These are phyloP conservation scores for Chrysomallon squamiferum DNA, from an alignment of 1,140 invertebrate genomes.

Conservation along the genomic window DNA sequence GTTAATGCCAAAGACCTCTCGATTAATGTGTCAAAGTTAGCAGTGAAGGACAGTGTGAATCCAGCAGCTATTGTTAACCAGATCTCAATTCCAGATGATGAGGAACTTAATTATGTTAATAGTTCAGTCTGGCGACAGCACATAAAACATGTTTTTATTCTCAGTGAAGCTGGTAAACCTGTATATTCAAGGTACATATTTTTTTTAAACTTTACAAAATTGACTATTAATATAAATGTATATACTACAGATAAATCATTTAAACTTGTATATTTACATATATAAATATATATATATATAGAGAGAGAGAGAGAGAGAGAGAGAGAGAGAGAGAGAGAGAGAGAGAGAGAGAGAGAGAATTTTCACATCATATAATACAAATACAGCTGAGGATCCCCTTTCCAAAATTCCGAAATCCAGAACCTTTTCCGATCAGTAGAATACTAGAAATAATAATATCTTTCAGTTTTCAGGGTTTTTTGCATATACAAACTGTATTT, in stretches of 20 bases:
- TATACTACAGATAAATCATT: not conserved
- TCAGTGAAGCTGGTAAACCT: constrained; percentile 94
- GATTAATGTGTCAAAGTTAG: constrained; percentile 3
- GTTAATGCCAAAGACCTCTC: constrained; percentile 33
- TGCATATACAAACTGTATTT: too few relatives aligned
- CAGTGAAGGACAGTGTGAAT: constrained; percentile 2
- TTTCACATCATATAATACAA: not conserved
- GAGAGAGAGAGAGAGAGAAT: not conserved
- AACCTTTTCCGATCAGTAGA: too few relatives aligned
- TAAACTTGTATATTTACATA: not conserved
- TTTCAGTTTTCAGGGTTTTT: too few relatives aligned
- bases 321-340: not conserved
- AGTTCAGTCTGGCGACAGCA: constrained; percentile 78
- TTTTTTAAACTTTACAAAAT: too few relatives aligned
- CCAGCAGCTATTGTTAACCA: constrained; percentile 7
- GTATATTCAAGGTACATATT: constrained; percentile 85
- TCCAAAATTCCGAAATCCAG: too few relatives aligned
- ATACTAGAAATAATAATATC: too few relatives aligned
- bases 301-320: not conserved
- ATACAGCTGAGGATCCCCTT: too few relatives aligned
- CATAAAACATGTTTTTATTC: constrained; percentile 91
- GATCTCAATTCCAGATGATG: constrained; percentile 12
- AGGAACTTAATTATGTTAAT: constrained; percentile 69
- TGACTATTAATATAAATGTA: not conserved
- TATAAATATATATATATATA: not conserved